phyloP scores from a whole-genome alignment of 2,113 vertebrate genomes.

The Carettochelys insculpta region DNA sequence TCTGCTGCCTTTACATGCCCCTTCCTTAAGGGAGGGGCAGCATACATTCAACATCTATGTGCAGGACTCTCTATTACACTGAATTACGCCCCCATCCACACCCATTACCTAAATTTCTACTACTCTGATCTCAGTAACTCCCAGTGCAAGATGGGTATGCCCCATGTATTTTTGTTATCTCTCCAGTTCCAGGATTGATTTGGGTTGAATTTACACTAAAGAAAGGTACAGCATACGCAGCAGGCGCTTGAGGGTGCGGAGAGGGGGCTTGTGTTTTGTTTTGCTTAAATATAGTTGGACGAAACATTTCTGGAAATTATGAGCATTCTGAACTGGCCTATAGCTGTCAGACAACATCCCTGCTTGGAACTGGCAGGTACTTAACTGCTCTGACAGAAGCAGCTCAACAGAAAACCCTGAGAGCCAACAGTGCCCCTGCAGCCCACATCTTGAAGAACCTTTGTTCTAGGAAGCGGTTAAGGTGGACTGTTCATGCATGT shows the following conservation, averaged over 20 bases:
- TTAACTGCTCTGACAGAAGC: background rate
- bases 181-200: background rate
- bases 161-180: background rate
- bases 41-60: background rate
- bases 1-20: no score
- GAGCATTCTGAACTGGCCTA: background rate
- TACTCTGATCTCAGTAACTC: background rate
- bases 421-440: background rate
- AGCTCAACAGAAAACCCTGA: background rate
- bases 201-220: slow-evolving; percentile 15
- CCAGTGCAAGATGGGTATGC: fast-evolving
- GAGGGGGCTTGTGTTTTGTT: background rate
- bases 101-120: fast-evolving
- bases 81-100: background rate
- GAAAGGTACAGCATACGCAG: slow-evolving; percentile 9
- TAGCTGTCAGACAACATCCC: background rate
- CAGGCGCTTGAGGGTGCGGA: background rate
- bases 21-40: no score
- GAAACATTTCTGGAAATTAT: background rate
- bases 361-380: background rate
- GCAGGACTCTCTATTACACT: background rate
- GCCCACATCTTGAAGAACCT: background rate
- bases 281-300: slow-evolving; percentile 12
- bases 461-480: background rate
- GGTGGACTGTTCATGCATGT: background rate